Percentiles rank a stretch among this genome's conserved stretches.
These are phyloP conservation scores for Bos javanicus DNA, from an alignment of 2,113 vertebrate species.

Conservation along the genomic window DNA sequence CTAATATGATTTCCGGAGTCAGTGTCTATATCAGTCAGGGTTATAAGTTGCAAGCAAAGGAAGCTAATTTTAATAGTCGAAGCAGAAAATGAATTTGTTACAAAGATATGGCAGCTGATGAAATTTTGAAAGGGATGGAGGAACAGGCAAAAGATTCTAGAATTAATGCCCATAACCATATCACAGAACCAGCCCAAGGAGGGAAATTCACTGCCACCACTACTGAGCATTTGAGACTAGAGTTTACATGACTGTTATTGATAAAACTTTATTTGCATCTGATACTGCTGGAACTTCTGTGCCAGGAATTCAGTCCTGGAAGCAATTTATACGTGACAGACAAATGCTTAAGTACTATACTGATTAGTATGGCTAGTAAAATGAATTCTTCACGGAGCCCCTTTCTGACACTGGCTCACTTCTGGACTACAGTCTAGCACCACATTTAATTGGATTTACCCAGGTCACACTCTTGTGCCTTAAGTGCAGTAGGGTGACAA, in stretches of 20 bases:
- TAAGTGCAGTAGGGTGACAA: neutral
- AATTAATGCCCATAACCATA: neutral
- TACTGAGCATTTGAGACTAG: neutral
- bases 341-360: neutral
- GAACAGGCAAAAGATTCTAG: neutral
- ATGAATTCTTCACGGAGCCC: neutral
- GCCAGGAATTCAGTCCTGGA: neutral
- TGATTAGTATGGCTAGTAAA: neutral
- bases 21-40: neutral
- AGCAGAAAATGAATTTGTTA: neutral
- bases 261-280: neutral
- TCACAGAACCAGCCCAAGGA: neutral
- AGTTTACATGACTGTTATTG: neutral
- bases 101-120: neutral
- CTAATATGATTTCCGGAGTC: neutral
- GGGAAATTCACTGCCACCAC: neutral
- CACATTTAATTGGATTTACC: neutral
- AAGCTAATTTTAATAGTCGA: neutral
- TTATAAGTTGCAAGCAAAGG: neutral
- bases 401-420: neutral
- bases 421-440: neutral
- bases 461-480: neutral
- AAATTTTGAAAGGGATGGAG: neutral
- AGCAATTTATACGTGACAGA: neutral
- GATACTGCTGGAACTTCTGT: neutral